Conservation (phyloP, 2,113 vertebrate genomes). For the Thamnaconus septentrionalis region DNA sequence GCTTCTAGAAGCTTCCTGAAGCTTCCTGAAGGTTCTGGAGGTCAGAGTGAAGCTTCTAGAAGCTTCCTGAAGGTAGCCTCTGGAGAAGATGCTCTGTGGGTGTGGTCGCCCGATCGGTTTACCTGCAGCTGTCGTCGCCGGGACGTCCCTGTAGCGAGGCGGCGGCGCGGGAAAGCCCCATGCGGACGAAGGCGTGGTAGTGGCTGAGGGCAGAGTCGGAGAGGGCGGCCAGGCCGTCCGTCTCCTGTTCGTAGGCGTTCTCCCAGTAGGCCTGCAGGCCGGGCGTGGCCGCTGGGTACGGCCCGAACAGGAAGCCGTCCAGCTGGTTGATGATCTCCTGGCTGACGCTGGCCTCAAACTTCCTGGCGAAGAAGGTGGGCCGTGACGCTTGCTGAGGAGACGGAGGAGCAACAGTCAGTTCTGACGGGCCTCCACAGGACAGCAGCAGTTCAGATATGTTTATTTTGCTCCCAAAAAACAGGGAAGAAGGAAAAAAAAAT, state of each 20-base stretch:
- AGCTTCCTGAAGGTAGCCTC: too few species aligned
- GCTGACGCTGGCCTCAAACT: constrained; percentile 95
- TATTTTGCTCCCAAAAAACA: too few species aligned
- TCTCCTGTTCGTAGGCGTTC: constrained; percentile 84
- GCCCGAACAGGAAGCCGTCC: constrained; percentile 88
- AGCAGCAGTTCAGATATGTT: too few species aligned
- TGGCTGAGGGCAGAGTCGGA: constrained; percentile 84
- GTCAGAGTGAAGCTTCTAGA: too few species aligned
- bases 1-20: too few species aligned
- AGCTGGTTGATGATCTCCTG: constrained; percentile 93
- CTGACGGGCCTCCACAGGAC: too few species aligned
- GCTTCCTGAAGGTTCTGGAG: too few species aligned
- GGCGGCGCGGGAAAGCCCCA: constrained; percentile 84
- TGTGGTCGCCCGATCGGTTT: neutral
- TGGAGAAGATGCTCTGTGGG: too few species aligned
- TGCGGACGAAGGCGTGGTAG: constrained; percentile 86
- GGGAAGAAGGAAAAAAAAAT: too few species aligned
- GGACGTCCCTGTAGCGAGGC: constrained; percentile 75
- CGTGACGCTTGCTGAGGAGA: constrained; percentile 85
- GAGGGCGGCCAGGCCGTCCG: constrained; percentile 79
- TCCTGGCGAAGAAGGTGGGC: constrained; percentile 96
- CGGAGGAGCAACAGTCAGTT: too few species aligned
- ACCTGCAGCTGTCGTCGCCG: constrained; percentile 90
- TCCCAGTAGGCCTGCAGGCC: constrained; percentile 95
- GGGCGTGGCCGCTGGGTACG: constrained; percentile 70